phyloP scores from a whole-genome alignment of 2,888 invertebrate genomes.

The Bhutanitis thaidina region DNA sequence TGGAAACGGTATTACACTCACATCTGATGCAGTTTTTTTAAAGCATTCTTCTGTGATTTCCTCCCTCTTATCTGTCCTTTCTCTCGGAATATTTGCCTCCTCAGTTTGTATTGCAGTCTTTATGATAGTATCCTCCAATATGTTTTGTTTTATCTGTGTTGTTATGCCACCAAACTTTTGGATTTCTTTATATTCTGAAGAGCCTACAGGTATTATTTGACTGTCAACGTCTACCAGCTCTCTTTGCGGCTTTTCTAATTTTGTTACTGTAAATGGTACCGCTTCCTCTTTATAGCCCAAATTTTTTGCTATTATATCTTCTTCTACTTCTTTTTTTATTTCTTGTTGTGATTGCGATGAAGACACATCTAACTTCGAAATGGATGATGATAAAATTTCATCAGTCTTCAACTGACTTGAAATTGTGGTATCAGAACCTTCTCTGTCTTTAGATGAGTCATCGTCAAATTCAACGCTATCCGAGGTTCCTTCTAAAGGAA shows the following conservation, averaged over 20 bases:
- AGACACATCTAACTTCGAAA: conserved; percentile 65
- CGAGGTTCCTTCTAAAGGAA: conserved; percentile 56
- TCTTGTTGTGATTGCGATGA: conserved; percentile 56
- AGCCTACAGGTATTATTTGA: conserved; percentile 70
- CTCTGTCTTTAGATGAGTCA: conserved; percentile 61
- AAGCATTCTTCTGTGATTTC: conserved; percentile 52
- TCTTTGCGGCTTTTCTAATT: conserved; percentile 57
- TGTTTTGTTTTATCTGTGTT: conserved; percentile 49
- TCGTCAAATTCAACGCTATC: conserved; percentile 68
- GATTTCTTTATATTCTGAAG: conserved; percentile 67
- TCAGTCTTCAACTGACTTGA: conserved; percentile 71
- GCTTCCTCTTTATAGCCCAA: conserved; percentile 43
- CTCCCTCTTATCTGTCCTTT: conserved; percentile 20
- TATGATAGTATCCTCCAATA: conserved; percentile 40
- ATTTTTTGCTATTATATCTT: conserved; percentile 34
- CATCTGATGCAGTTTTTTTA: conserved; percentile 53
- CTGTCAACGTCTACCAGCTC: conserved; percentile 72
- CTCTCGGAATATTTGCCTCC: conserved; percentile 41
- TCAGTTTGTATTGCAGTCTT: conserved; percentile 42
- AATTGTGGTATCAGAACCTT: conserved; percentile 67
- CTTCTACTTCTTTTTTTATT: conserved; percentile 46
- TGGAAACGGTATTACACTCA: conserved; percentile 69
- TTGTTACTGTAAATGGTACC: conserved; percentile 60
- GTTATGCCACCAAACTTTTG: conserved; percentile 54
- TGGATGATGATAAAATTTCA: conserved; percentile 64